A percentile compares a stretch with the other conserved stretches of the same genome.
Evolutionary conservation across 1,140 invertebrate species (phyloP).

Genomic region (Metopolophium dirhodum): DNA sequence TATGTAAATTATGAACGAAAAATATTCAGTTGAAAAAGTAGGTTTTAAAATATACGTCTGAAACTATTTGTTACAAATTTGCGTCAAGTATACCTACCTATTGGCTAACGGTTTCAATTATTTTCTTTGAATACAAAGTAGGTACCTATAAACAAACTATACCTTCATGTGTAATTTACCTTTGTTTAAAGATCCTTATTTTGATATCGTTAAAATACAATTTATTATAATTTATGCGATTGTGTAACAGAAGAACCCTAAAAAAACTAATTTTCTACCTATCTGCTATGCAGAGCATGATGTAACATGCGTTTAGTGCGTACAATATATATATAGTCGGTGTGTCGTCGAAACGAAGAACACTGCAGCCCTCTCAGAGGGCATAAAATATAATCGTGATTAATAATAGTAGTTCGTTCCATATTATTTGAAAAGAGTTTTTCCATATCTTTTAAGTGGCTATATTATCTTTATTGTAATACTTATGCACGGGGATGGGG

Average conservation of each 20-base stretch:
- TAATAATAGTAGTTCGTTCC: not conserved
- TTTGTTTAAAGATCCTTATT: not conserved
- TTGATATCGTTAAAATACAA: not conserved
- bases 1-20: too few relatives aligned
- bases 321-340: not conserved
- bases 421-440: not conserved
- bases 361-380: not conserved
- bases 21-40: too few relatives aligned
- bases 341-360: not conserved
- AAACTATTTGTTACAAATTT: not conserved
- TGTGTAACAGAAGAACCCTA: not conserved
- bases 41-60: not conserved
- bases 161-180: not conserved
- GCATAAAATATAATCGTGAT: not conserved
- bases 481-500: not conserved
- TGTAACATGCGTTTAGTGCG: not conserved
- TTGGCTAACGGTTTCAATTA: not conserved
- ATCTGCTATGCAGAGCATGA: not conserved
- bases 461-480: slow-evolving; percentile 19
- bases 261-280: not conserved
- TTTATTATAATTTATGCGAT: not conserved
- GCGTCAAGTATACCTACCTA: too few relatives aligned
- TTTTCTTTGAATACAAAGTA: not conserved
- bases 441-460: not conserved
- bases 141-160: not conserved